phyloP scores from a whole-genome alignment of 2,888 invertebrate genomes.

The Neuroscelio doddi region DNA sequence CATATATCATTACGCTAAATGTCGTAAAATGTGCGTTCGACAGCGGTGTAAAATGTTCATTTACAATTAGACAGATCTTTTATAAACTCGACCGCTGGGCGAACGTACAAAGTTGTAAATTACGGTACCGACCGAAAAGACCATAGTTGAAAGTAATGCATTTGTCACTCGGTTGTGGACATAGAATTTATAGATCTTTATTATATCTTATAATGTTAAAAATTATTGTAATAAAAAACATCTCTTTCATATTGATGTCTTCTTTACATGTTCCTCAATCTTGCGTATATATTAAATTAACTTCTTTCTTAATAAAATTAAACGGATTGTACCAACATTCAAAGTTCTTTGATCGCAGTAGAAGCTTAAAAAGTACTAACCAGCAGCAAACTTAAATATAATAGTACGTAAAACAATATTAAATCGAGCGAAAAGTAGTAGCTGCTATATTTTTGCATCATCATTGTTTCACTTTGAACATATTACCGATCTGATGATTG shows the following conservation, averaged over 20 bases:
- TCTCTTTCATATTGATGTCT: slow-evolving; percentile 13
- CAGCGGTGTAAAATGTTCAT: slow-evolving; percentile 30
- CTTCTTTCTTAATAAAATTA: too few relatives aligned
- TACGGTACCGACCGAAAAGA: slow-evolving; percentile 51
- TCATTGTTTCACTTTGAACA: too few relatives aligned
- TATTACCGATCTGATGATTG: too few relatives aligned
- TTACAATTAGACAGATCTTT: slow-evolving; percentile 33
- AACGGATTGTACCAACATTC: too few relatives aligned
- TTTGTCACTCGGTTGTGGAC: slow-evolving; percentile 67
- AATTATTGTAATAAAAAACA: slow-evolving; percentile 68
- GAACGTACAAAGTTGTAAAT: slow-evolving; percentile 50
- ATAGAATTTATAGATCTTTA: slow-evolving; percentile 68
- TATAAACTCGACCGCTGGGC: slow-evolving; percentile 38
- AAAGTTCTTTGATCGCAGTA: too few relatives aligned
- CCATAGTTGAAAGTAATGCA: slow-evolving; percentile 50
- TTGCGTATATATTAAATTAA: too few relatives aligned
- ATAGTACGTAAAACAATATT: too few relatives aligned
- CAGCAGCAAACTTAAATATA: too few relatives aligned
- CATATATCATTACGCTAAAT: slow-evolving; percentile 23
- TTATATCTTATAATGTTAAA: slow-evolving; percentile 67
- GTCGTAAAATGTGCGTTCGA: slow-evolving; percentile 28
- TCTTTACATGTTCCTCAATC: too few relatives aligned
- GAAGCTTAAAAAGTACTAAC: too few relatives aligned
- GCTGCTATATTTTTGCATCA: too few relatives aligned
- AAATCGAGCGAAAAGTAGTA: too few relatives aligned